Conservation (phyloP, 2,113 vertebrate species). For the Diphyllodes magnificus region DNA sequence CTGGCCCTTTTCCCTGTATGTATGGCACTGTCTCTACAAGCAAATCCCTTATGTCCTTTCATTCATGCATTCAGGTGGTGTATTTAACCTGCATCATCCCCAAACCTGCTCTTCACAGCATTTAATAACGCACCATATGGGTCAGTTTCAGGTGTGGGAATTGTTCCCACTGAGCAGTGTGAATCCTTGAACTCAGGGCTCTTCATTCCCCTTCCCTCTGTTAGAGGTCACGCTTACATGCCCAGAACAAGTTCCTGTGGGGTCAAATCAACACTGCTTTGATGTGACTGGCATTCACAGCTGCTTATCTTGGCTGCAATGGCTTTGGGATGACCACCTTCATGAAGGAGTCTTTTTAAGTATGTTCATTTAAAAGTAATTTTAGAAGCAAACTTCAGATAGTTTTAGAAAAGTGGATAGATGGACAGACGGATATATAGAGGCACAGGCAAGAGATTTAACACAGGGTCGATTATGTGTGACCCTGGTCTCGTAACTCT, state of each 20-base stretch:
- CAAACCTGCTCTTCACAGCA: neutral
- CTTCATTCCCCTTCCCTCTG: neutral
- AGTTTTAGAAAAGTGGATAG: neutral
- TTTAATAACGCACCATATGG: conserved; percentile 16
- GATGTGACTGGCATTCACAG: neutral
- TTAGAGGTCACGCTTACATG: neutral
- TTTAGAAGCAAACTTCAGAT: neutral
- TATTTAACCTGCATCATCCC: conserved; percentile 15
- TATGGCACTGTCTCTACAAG: neutral
- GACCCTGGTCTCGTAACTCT: neutral
- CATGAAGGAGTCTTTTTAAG: neutral
- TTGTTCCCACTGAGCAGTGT: neutral
- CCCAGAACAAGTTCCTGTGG: neutral
- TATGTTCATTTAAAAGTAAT: neutral
- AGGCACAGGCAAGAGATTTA: neutral
- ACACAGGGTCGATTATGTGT: neutral
- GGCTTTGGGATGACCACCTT: neutral
- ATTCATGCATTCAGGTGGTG: neutral
- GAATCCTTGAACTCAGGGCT: neutral
- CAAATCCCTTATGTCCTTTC: neutral
- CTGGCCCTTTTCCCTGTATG: neutral
- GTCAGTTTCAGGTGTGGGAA: neutral
- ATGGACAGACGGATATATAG: neutral
- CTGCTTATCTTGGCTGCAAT: neutral
- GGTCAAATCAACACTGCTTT: neutral